phyloP scores from a whole-genome alignment of 2,888 invertebrate genomes.

The Axea sp. region DNA sequence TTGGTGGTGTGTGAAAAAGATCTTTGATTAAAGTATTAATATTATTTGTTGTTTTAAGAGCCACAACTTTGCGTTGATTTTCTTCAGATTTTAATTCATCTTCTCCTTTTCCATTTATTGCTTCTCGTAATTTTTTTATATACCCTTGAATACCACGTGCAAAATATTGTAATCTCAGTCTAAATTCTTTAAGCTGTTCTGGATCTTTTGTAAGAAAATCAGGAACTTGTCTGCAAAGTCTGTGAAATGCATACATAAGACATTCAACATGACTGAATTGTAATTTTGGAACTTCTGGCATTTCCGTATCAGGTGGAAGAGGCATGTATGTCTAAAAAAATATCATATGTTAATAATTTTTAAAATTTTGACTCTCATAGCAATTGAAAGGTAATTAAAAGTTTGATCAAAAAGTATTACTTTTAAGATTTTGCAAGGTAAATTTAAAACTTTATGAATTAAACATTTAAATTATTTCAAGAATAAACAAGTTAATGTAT shows the following conservation, averaged over 20 bases:
- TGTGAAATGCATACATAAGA: constrained; percentile 87
- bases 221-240: constrained; percentile 88
- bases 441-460: too few species aligned
- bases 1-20: constrained; percentile 95
- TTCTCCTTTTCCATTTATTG: constrained; percentile 84
- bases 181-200: constrained; percentile 91
- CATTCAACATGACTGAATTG: constrained; percentile 97
- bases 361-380: too few species aligned
- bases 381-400: too few species aligned
- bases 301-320: constrained; percentile 87
- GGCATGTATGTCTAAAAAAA: constrained; percentile 89
- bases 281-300: constrained; percentile 87
- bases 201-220: constrained; percentile 87
- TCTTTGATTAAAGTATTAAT: constrained; percentile 95
- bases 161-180: constrained; percentile 93
- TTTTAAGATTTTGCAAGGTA: too few species aligned
- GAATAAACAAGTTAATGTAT: too few species aligned
- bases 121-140: constrained; percentile 86
- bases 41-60: constrained; percentile 94
- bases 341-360: constrained; percentile 10
- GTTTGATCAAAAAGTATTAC: too few species aligned
- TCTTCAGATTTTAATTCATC: constrained; percentile 89
- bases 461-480: too few species aligned
- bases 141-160: constrained; percentile 95
- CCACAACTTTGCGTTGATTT: constrained; percentile 88